Percentiles rank a stretch among this genome's conserved stretches.
These are phyloP conservation scores for Anoncus sp. DNA, from an alignment of 2,888 invertebrate species.

Conservation along the genomic window DNA sequence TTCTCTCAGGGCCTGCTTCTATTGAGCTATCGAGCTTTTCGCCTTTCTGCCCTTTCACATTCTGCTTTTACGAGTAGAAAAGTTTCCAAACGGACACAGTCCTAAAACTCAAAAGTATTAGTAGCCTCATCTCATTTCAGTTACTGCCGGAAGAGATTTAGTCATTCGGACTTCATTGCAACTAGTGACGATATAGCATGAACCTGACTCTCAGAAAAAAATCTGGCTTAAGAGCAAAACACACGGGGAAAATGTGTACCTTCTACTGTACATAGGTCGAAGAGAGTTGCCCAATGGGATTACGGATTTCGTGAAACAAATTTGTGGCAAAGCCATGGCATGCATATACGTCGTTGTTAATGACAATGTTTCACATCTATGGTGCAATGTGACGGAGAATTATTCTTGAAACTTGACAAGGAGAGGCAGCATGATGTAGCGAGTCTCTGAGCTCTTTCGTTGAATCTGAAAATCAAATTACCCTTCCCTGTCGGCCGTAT, in stretches of 20 bases:
- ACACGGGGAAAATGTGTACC: neutral
- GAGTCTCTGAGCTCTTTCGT: constrained; percentile 6
- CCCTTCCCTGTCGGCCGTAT: neutral
- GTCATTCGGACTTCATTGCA: neutral
- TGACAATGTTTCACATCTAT: neutral
- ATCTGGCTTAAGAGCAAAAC: too few species aligned
- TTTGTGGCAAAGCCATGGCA: neutral
- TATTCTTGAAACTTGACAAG: constrained; percentile 8
- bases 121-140: neutral
- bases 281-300: neutral
- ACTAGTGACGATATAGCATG: too few species aligned
- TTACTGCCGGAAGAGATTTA: neutral
- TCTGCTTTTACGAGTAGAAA: neutral
- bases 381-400: constrained; percentile 8
- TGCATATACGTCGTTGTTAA: neutral
- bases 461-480: constrained; percentile 41
- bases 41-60: neutral
- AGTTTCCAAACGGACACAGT: neutral
- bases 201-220: too few species aligned
- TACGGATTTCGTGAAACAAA: constrained; percentile 14
- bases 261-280: neutral
- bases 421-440: neutral
- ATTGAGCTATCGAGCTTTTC: constrained; percentile 33
- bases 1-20: constrained; percentile 20
- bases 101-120: neutral